phyloP scores from a whole-genome alignment of 2,888 invertebrate species.

The Notocelia uddmanniana region DNA sequence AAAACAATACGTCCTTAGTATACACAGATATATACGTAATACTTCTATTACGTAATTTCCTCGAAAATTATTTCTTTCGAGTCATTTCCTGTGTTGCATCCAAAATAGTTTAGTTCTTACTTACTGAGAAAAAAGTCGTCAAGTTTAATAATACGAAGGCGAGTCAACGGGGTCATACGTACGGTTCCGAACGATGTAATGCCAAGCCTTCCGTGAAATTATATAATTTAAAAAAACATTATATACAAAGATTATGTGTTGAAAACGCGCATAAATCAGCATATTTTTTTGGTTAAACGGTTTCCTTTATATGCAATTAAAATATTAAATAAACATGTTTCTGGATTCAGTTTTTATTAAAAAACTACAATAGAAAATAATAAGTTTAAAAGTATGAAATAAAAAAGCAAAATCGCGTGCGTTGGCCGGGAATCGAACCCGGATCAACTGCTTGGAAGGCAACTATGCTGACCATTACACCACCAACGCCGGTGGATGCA shows the following conservation, averaged over 20 bases:
- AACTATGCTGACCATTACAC: conserved; percentile 87
- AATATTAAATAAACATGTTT: neutral
- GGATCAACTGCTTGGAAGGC: conserved; percentile 87
- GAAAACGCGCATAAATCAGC: neutral
- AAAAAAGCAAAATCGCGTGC: conserved; percentile 68
- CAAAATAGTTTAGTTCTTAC: neutral
- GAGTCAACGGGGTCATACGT: conserved; percentile 4
- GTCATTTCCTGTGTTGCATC: conserved; percentile 2
- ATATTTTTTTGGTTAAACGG: neutral
- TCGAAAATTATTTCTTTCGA: neutral
- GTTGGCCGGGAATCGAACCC: conserved; percentile 87
- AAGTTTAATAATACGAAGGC: neutral
- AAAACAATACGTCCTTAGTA: too few species aligned
- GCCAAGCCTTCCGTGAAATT: conserved; percentile 20
- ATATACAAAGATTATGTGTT: conserved; percentile 9
- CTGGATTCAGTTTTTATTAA: neutral
- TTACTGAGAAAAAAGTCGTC: conserved; percentile 5
- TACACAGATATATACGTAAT: too few species aligned
- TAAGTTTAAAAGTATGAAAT: conserved; percentile 4
- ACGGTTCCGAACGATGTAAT: neutral
- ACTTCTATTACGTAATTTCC: neutral
- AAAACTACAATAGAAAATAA: neutral
- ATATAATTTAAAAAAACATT: conserved; percentile 7
- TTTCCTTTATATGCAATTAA: conserved; percentile 1
- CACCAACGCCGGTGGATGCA: conserved; percentile 72